phyloP scores from a whole-genome alignment of 2,797 vertebrate genomes.

The Girardinus metallicus region DNA sequence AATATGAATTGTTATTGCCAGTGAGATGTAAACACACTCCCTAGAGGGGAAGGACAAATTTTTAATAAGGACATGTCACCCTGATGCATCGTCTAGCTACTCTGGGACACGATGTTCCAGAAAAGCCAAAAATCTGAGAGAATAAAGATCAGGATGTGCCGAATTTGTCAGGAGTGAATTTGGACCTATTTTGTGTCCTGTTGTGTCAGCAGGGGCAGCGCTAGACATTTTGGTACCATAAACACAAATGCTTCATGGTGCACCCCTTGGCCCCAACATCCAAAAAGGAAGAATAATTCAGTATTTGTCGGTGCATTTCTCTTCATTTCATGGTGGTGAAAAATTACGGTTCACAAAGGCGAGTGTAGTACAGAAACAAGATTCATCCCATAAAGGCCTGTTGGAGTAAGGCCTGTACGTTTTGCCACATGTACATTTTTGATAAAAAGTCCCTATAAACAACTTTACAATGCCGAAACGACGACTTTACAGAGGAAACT shows the following conservation, averaged over 20 bases:
- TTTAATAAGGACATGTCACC: slow-evolving; percentile 57
- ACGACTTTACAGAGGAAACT: neutral
- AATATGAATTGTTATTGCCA: slow-evolving; percentile 47
- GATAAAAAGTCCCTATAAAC: too few relatives aligned
- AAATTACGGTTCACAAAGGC: neutral
- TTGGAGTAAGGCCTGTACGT: neutral
- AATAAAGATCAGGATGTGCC: slow-evolving; percentile 3
- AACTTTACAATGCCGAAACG: too few relatives aligned
- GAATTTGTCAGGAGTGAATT: slow-evolving; percentile 14
- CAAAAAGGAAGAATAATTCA: neutral
- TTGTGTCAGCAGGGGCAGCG: neutral
- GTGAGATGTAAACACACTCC: slow-evolving; percentile 39
- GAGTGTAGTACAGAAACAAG: too few relatives aligned
- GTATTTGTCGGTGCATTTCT: neutral
- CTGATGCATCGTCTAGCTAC: slow-evolving; percentile 31
- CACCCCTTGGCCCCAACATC: neutral
- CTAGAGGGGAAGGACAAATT: slow-evolving; percentile 55
- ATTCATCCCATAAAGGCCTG: neutral
- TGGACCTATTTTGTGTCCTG: neutral
- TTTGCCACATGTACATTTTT: neutral
- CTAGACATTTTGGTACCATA: neutral
- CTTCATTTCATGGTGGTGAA: neutral
- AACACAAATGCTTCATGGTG: neutral
- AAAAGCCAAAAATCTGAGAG: slow-evolving; percentile 7
- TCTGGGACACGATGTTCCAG: slow-evolving; percentile 15